Evolutionary conservation across 2,797 vertebrate genomes (phyloP).

Genomic region (Sarcophilus harrisii): DNA sequence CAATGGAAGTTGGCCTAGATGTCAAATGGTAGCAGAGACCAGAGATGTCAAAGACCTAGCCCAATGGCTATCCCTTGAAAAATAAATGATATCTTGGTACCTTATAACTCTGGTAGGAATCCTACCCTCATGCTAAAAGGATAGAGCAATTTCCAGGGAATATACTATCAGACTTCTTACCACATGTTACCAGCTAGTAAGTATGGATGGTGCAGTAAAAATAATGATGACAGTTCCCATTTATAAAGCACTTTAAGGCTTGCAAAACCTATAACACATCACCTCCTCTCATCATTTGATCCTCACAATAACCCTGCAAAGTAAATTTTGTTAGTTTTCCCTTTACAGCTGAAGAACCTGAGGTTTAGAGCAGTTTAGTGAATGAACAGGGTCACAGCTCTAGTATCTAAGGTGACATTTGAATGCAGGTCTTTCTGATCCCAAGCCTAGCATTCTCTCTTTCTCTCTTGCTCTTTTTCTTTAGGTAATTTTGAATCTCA

Average conservation of each 20-base stretch:
- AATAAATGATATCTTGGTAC: conserved; percentile 14
- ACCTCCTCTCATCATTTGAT: not conserved
- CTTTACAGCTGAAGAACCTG: not conserved
- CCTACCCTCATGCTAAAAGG: conserved; percentile 3
- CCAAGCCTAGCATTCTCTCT: not conserved
- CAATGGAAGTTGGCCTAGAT: conserved; percentile 5
- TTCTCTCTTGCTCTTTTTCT: not conserved
- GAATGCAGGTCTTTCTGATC: not conserved
- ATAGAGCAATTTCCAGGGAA: not conserved
- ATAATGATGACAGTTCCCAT: not conserved
- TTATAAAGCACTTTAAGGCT: not conserved
- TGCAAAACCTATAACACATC: not conserved
- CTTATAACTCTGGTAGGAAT: conserved; percentile 38
- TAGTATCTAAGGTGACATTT: not conserved
- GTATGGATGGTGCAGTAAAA: not conserved
- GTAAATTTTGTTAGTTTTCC: not conserved
- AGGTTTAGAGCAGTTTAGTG: not conserved
- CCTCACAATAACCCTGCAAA: not conserved
- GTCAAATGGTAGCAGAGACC: not conserved
- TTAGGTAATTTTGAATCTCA: not conserved
- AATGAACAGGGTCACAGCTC: not conserved
- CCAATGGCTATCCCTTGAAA: not conserved
- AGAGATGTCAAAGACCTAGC: not conserved
- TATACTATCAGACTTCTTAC: conserved; percentile 8
- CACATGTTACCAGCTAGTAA: not conserved